Conservation (phyloP, 2,113 vertebrate species). For the Natator depressus region DNA sequence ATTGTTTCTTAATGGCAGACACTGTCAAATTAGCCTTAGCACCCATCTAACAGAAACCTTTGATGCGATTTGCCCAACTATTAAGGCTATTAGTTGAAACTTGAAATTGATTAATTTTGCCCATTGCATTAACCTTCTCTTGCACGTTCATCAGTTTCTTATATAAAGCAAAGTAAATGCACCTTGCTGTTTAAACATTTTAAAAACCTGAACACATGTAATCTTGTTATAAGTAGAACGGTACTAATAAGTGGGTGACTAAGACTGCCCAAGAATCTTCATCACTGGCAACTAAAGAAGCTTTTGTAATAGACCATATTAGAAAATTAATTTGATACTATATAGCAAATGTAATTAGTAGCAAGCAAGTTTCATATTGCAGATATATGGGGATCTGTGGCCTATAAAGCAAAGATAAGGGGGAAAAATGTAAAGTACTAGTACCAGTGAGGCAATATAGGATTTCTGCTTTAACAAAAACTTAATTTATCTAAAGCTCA, state of each 20-base stretch:
- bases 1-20: slow-evolving; percentile 66
- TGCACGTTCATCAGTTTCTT: slow-evolving; percentile 60
- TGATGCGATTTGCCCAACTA: slow-evolving; percentile 62
- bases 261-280: slow-evolving; percentile 35
- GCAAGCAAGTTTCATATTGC: slow-evolving; percentile 46
- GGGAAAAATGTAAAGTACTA: background rate
- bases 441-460: background rate
- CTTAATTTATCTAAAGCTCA: background rate
- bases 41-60: slow-evolving; percentile 64
- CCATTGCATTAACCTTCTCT: slow-evolving; percentile 69
- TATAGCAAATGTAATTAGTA: slow-evolving; percentile 59
- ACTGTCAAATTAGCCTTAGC: slow-evolving; percentile 66
- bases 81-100: slow-evolving; percentile 68
- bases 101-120: slow-evolving; percentile 74
- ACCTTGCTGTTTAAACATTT: slow-evolving; percentile 54
- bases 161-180: slow-evolving; percentile 50
- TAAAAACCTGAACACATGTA: slow-evolving; percentile 36
- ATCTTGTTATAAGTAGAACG: slow-evolving; percentile 39
- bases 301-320: slow-evolving; percentile 20
- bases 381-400: slow-evolving; percentile 32
- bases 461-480: background rate
- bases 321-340: slow-evolving; percentile 54
- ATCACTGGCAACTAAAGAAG: slow-evolving; percentile 39
- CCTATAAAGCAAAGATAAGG: slow-evolving; percentile 33
- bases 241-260: slow-evolving; percentile 39